These are phyloP conservation scores for Lagocephalus sceleratus DNA, from an alignment of 2,797 vertebrate genomes.

Conservation along the genomic window DNA sequence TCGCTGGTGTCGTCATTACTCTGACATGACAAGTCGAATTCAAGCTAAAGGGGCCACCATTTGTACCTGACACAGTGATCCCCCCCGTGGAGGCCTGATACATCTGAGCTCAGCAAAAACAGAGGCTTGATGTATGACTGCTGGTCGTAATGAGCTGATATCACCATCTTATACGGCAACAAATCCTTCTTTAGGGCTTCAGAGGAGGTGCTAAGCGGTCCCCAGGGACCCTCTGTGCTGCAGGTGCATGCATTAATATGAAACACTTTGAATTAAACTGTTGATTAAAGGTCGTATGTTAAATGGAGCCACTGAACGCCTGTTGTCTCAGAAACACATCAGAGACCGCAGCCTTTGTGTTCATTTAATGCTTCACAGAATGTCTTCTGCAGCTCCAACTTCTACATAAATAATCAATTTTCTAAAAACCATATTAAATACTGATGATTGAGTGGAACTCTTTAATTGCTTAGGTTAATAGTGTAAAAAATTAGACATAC, in stretches of 20 bases:
- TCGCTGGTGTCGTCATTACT: conserved; percentile 26
- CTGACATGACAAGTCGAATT: conserved; percentile 31
- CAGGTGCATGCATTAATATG: conserved; percentile 27
- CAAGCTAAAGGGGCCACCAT: conserved; percentile 11
- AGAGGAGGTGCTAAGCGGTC: conserved; percentile 8
- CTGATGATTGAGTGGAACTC: conserved; percentile 19
- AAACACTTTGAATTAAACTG: conserved; percentile 28
- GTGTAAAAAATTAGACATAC: conserved; percentile 17
- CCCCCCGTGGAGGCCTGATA: conserved; percentile 6
- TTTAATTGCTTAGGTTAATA: conserved; percentile 23
- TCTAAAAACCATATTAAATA: conserved; percentile 14
- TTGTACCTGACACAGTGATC: conserved; percentile 22
- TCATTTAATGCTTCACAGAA: conserved; percentile 10
- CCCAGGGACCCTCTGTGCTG: background rate
- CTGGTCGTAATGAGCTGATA: conserved; percentile 11
- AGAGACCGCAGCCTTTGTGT: conserved; percentile 2
- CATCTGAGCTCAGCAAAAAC: conserved; percentile 36
- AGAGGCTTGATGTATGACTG: conserved; percentile 27
- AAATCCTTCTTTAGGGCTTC: conserved; percentile 2
- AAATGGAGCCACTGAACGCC: conserved; percentile 15
- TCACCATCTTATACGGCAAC: background rate
- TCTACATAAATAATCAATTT: conserved; percentile 6
- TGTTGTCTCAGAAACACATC: conserved; percentile 13
- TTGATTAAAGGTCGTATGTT: conserved; percentile 23
- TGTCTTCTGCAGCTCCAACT: background rate